Evolutionary conservation across 2,888 invertebrate species (phyloP), one percentile per base, ranked within the genome.

Genomic region (Mantis religiosa): DNA sequence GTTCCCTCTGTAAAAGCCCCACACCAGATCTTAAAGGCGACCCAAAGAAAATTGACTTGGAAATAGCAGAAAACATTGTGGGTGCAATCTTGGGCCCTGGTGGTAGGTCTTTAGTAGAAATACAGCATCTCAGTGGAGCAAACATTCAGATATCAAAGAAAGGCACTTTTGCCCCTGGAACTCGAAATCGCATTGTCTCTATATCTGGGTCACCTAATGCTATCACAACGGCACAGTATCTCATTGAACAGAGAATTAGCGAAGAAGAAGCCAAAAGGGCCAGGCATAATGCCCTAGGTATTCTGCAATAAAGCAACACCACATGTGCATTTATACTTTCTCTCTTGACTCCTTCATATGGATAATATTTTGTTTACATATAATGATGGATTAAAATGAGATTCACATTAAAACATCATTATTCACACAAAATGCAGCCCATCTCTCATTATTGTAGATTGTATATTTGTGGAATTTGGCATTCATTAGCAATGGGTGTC

Each of bases 61-160:
- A 99, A 95, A 98, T 99, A 93, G 96, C 98, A 90, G 94, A 95
- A 91, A 96, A 97, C 94, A 98, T 99, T 94, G 98, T 99, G 93
- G 99, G 99, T 93, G 99, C 98, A 93, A 98, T 99, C 93, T 95
- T 99, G 93, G 99, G 98, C 95, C 98, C 98, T 91, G 98, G 98
- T 93, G 99, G 99, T 91, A 97, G 98, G 94, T 97, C 98, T 94
- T 96, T 99, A 93, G 97, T 98, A 92, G 99, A 99, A 95, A 98
- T 99, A 94, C 99, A 99, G 95, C 98, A 98, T 95, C 96, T 97
- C 94, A 98, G 98, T 93, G 98, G 98, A 94, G 98, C 99, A 94
- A 98, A 97, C 95, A 98, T 99, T 94, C 98, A 99, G 95, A 99
- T 99, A 94, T 98, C 98, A 92, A 99, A 99, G 96, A 99, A 99